Percentiles rank a stretch among this genome's conserved stretches.
Conservation (phyloP, 1,140 invertebrate genomes). For the Philaenus spumarius region DNA sequence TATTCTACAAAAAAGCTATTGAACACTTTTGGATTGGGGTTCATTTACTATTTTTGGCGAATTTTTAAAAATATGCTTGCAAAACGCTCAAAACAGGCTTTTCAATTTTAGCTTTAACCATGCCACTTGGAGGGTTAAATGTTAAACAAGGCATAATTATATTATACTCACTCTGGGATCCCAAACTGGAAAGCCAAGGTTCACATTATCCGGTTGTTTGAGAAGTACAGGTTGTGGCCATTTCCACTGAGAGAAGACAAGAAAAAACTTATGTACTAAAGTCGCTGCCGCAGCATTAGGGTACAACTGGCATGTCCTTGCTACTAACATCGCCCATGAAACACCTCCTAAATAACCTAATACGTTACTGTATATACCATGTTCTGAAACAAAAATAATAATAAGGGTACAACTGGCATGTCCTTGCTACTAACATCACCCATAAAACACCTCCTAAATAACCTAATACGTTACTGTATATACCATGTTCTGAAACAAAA, state of each 20-base stretch:
- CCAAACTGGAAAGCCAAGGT: conserved; percentile 90
- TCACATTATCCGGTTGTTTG: conserved; percentile 82
- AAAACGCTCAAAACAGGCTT: too few relatives aligned
- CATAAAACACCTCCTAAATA: conserved; percentile 98
- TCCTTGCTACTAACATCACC: conserved; percentile 98
- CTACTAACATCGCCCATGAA: conserved; percentile 99
- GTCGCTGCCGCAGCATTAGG: conserved; percentile 94
- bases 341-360: conserved; percentile 98
- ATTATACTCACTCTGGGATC: conserved; percentile 80
- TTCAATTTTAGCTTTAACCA: too few relatives aligned
- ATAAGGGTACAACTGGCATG: conserved; percentile 98
- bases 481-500: conserved; percentile 72
- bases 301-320: conserved; percentile 96
- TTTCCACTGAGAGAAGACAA: conserved; percentile 95
- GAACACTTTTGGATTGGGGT: too few relatives aligned
- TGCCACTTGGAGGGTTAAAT: too few relatives aligned
- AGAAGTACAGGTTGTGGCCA: conserved; percentile 97
- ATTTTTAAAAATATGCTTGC: too few relatives aligned
- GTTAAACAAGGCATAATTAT: too few relatives aligned
- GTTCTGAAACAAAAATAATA: conserved; percentile 53
- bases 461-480: conserved; percentile 97
- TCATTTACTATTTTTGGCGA: too few relatives aligned
- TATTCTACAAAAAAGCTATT: too few relatives aligned
- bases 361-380: conserved; percentile 97
- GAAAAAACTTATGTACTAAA: conserved; percentile 96